These are phyloP conservation scores for Watersipora subatra DNA, from an alignment of 1,140 invertebrate species.

Conservation along the genomic window DNA sequence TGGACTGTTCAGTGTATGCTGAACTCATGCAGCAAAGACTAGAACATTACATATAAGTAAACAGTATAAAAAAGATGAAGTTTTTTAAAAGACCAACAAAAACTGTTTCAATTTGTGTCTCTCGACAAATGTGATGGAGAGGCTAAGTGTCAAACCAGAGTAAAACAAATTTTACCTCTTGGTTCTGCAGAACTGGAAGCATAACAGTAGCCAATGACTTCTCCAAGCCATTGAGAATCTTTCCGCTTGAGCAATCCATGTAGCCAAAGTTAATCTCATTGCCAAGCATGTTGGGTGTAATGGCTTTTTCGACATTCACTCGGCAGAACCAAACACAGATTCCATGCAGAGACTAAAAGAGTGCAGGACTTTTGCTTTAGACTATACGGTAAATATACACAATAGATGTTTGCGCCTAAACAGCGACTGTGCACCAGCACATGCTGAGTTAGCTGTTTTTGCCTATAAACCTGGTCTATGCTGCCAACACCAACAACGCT, in stretches of 20 bases:
- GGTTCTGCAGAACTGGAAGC: constrained; percentile 44
- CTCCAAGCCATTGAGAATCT: constrained; percentile 69
- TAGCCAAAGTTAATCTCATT: constrained; percentile 64
- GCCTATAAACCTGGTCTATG: neutral
- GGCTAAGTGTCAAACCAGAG: too few relatives aligned
- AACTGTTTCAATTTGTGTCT: too few relatives aligned
- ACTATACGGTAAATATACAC: neutral
- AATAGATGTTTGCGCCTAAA: neutral
- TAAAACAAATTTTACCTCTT: too few relatives aligned
- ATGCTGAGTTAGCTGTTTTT: neutral
- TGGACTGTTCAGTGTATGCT: too few relatives aligned
- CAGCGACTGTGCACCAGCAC: neutral
- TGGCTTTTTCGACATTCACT: constrained; percentile 60
- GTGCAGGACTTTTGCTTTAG: constrained; percentile 4
- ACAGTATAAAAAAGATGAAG: too few relatives aligned
- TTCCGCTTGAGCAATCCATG: constrained; percentile 62
- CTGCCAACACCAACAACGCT: too few relatives aligned
- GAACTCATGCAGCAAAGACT: too few relatives aligned
- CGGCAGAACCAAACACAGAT: constrained; percentile 78
- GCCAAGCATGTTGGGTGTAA: constrained; percentile 69
- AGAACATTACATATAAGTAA: too few relatives aligned
- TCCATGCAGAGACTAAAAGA: constrained; percentile 54
- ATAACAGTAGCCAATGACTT: constrained; percentile 75
- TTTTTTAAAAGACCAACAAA: too few relatives aligned
- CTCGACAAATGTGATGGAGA: too few relatives aligned